Percentiles rank a stretch among this genome's conserved stretches.
Conservation (phyloP, 2,113 vertebrate genomes). For the Strix uralensis region DNA sequence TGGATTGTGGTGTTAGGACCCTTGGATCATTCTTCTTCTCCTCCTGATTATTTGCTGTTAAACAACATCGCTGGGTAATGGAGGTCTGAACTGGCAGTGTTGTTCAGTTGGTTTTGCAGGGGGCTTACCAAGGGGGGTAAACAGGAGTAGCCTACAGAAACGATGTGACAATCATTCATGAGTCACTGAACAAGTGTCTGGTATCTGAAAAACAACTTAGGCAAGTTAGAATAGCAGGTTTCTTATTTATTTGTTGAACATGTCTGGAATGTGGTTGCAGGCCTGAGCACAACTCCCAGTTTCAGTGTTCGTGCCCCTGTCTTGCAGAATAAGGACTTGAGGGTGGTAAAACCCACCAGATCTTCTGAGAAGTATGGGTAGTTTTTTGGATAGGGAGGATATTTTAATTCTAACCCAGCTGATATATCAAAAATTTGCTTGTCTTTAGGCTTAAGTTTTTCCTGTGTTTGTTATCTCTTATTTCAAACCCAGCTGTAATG, state of each 20-base stretch:
- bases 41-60: not conserved
- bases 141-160: not conserved
- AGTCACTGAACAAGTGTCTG: not conserved
- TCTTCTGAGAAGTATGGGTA: not conserved
- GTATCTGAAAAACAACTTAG: not conserved
- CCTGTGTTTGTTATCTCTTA: not conserved
- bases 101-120: not conserved
- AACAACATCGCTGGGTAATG: not conserved
- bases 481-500: not conserved
- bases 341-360: not conserved
- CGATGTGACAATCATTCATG: not conserved
- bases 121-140: not conserved
- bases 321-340: not conserved
- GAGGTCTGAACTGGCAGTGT: not conserved
- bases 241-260: not conserved
- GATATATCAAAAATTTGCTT: not conserved
- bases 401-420: not conserved
- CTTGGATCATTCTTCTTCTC: not conserved
- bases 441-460: not conserved
- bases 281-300: not conserved
- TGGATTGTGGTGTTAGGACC: not conserved
- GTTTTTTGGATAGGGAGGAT: not conserved
- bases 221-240: not conserved
- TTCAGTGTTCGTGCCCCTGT: not conserved
- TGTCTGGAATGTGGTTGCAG: not conserved